Percentiles rank a stretch among this genome's conserved stretches.
These are phyloP conservation scores for Danio tinwini DNA, from an alignment of 2,797 vertebrate genomes.

Conservation along the genomic window DNA sequence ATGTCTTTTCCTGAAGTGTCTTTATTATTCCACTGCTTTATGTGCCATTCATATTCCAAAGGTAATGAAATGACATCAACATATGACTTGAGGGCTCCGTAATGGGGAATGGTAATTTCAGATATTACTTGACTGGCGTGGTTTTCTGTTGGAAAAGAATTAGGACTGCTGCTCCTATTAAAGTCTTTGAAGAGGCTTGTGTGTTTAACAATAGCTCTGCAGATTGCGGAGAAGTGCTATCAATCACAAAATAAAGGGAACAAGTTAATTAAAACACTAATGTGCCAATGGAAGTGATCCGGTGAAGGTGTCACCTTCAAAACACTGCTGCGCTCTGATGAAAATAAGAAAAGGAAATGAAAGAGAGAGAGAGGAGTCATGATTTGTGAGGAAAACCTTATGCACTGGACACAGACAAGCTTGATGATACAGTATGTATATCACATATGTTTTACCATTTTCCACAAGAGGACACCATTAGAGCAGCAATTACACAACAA, in stretches of 20 bases:
- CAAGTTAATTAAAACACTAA: constrained; percentile 56
- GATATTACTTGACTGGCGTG: constrained; percentile 18
- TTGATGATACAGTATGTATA: neutral
- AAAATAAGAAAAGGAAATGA: neutral
- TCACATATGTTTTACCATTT: no score
- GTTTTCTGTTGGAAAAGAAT: constrained; percentile 20
- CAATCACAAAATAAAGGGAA: constrained; percentile 53
- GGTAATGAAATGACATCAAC: constrained; percentile 34
- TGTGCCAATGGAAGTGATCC: constrained; percentile 32
- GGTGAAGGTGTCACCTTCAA: constrained; percentile 56
- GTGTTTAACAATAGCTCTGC: constrained; percentile 32
- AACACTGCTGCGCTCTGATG: constrained; percentile 1
- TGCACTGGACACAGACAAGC: constrained; percentile 48
- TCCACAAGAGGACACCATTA: no score
- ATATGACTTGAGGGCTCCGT: constrained; percentile 1
- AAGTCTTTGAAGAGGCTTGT: neutral
- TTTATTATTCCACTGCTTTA: constrained; percentile 33
- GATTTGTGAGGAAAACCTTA: constrained; percentile 25
- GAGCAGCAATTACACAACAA: no score
- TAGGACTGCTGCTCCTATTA: constrained; percentile 13
- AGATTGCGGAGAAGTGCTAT: constrained; percentile 15
- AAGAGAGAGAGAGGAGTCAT: neutral
- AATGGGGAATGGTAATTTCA: constrained; percentile 18
- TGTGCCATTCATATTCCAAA: constrained; percentile 24
- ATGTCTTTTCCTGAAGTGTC: neutral